A percentile compares a stretch with the other conserved stretches of the same genome.
Conservation (phyloP, 1,140 invertebrate genomes). For the Platyura marginata region DNA sequence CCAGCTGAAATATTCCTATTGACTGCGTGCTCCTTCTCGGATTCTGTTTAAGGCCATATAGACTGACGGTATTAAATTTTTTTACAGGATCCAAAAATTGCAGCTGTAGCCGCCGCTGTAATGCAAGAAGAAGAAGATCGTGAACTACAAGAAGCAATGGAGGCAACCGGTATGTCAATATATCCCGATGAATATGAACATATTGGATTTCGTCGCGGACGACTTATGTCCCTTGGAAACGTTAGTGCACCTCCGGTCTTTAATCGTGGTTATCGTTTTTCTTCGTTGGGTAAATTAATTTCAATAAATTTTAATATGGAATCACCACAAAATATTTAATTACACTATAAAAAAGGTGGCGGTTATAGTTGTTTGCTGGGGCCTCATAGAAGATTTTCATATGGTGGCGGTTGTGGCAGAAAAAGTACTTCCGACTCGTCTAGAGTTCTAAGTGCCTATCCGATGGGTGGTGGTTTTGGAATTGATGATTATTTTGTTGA, state of each 20-base stretch:
- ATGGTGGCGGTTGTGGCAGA: slow-evolving; percentile 26
- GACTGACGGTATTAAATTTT: too few relatives aligned
- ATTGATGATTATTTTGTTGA: slow-evolving; percentile 28
- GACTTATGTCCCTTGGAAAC: slow-evolving; percentile 29
- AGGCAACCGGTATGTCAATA: slow-evolving; percentile 39
- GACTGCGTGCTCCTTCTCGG: too few relatives aligned
- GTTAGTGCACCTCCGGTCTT: slow-evolving; percentile 27
- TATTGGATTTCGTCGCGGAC: slow-evolving; percentile 28
- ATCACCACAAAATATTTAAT: neutral
- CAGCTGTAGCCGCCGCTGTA: slow-evolving; percentile 43
- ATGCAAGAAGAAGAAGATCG: slow-evolving; percentile 60
- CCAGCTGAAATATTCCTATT: too few relatives aligned
- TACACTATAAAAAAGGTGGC: slow-evolving; percentile 15
- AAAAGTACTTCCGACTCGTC: slow-evolving; percentile 22
- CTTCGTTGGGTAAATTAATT: slow-evolving; percentile 34
- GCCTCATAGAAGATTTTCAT: slow-evolving; percentile 35
- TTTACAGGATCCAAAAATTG: slow-evolving; percentile 35
- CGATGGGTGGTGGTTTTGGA: slow-evolving; percentile 29
- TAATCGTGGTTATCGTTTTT: slow-evolving; percentile 34
- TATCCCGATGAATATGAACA: slow-evolving; percentile 30
- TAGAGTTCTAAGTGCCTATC: slow-evolving; percentile 27
- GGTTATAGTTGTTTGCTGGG: slow-evolving; percentile 48
- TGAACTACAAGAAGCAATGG: slow-evolving; percentile 47
- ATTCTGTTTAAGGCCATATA: too few relatives aligned
- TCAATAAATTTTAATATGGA: neutral